Evolutionary conservation across 23 tunicate species (phyloP).

Genomic region (Styela plicata): DNA sequence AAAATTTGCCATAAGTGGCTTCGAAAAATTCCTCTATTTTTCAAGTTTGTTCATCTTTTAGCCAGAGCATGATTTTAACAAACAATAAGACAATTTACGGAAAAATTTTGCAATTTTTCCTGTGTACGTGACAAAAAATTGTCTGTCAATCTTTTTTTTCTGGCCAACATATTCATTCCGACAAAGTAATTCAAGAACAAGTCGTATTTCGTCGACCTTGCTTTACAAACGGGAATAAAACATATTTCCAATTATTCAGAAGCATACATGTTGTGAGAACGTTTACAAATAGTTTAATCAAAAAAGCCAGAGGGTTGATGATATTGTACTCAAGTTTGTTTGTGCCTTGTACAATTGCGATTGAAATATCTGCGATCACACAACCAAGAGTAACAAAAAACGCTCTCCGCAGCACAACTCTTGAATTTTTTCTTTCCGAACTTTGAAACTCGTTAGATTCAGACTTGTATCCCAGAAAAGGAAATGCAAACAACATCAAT

Average conservation of each 20-base stretch:
- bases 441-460: not conserved
- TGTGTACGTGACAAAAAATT: too few species aligned
- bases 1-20: too few species aligned
- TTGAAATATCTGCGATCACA: not conserved
- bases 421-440: not conserved
- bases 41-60: too few species aligned
- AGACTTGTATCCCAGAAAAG: not conserved
- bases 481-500: not conserved
- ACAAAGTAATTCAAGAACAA: too few species aligned
- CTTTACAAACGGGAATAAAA: constrained; percentile 3
- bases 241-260: not conserved
- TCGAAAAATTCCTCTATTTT: too few species aligned
- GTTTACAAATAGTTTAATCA: not conserved
- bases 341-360: not conserved
- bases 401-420: not conserved
- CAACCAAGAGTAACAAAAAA: not conserved
- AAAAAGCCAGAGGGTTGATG: not conserved
- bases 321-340: not conserved
- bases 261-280: not conserved
- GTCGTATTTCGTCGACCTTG: too few species aligned
- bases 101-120: too few species aligned
- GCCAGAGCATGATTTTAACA: too few species aligned
- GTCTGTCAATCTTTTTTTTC: too few species aligned
- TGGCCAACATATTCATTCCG: too few species aligned
- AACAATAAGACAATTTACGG: too few species aligned